Percentiles rank a stretch among this genome's conserved stretches.
Evolutionary conservation across 1,140 invertebrate genomes (phyloP).

Genomic region (Hylaeus volcanicus): DNA sequence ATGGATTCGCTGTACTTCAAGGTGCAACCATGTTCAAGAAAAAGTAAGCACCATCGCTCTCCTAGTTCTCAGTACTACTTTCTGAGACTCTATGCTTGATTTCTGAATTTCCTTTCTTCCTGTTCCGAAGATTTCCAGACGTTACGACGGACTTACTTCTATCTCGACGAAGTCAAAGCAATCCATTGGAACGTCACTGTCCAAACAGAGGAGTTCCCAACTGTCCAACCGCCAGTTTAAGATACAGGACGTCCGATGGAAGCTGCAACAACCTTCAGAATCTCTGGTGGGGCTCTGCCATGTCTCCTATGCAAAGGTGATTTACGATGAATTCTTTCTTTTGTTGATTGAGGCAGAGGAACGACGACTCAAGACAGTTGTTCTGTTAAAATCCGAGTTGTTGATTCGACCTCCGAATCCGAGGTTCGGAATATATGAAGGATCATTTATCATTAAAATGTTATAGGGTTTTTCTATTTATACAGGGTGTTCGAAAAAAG

Average conservation of each 20-base stretch:
- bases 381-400: too few species aligned
- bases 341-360: too few species aligned
- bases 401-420: too few species aligned
- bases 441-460: too few species aligned
- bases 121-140: constrained; percentile 63
- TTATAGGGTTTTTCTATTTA: too few species aligned
- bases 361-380: too few species aligned
- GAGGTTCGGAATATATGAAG: too few species aligned
- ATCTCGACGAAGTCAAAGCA: constrained; percentile 52
- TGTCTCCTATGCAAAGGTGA: constrained; percentile 87
- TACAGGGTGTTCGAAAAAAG: too few species aligned
- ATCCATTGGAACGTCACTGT: constrained; percentile 82
- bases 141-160: constrained; percentile 60
- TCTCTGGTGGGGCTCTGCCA: constrained; percentile 90
- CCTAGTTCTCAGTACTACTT: too few species aligned
- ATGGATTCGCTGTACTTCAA: constrained; percentile 86
- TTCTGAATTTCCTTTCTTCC: background rate
- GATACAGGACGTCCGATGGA: constrained; percentile 91
- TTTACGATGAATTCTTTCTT: background rate
- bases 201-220: constrained; percentile 83
- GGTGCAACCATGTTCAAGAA: constrained; percentile 72
- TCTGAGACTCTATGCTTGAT: constrained; percentile 40
- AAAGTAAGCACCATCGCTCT: constrained; percentile 56
- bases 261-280: constrained; percentile 91
- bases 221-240: constrained; percentile 82